phyloP scores from a whole-genome alignment of 1,140 invertebrate genomes.

The Chionoecetes opilio region DNA sequence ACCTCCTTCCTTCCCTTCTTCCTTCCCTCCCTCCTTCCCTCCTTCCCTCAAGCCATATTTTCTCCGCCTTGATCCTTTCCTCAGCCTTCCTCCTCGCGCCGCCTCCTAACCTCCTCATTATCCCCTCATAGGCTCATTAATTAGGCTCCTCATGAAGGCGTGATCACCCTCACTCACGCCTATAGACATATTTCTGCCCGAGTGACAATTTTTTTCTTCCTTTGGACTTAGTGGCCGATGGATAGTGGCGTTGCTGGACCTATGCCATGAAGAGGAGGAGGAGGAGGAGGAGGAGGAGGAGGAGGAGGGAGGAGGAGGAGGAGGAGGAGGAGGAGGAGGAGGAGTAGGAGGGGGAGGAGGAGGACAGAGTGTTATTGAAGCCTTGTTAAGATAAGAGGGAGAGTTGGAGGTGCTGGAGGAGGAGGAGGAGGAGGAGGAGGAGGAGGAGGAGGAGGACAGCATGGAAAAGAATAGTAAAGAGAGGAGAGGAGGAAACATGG shows the following conservation, averaged over 20 bases:
- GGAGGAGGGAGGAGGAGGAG: background rate
- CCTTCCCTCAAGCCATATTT: background rate
- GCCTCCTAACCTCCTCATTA: conserved; percentile 11
- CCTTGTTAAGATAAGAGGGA: background rate
- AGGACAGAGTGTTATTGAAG: background rate
- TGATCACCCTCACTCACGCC: background rate
- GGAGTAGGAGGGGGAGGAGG: background rate
- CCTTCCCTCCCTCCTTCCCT: background rate
- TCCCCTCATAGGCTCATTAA: background rate
- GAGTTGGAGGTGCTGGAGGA: background rate
- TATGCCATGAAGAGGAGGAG: background rate
- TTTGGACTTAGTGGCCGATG: background rate
- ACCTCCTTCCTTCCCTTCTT: no score
- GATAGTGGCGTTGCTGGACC: background rate
- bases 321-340: background rate
- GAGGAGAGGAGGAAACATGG: background rate
- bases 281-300: no score
- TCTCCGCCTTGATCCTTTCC: background rate
- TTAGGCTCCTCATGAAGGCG: background rate
- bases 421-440: background rate
- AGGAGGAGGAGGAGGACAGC: background rate
- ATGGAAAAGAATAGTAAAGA: background rate
- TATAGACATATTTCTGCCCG: background rate
- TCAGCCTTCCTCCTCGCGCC: background rate
- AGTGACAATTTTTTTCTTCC: background rate